A percentile compares a stretch with the other conserved stretches of the same genome.
phyloP scores from a whole-genome alignment of 1,140 invertebrate species.

The Aphelenchoides fujianensis region DNA sequence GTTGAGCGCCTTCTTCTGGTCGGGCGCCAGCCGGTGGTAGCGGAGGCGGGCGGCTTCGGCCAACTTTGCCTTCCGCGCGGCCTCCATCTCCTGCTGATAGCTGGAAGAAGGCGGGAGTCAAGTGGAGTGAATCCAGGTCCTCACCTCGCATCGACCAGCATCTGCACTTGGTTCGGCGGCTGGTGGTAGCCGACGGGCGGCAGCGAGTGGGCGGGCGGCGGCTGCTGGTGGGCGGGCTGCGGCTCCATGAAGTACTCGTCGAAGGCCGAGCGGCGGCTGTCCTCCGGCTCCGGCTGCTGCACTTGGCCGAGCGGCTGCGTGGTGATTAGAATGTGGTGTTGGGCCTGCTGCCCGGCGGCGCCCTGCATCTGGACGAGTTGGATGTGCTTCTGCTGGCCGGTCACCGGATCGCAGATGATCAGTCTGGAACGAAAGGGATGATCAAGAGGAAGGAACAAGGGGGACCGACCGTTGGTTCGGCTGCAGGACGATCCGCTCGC shows the following conservation, averaged over 20 bases:
- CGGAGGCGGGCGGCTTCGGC: slow-evolving; percentile 16
- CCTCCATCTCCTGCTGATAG: slow-evolving; percentile 36
- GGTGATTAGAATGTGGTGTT: slow-evolving; percentile 37
- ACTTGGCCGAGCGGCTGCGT: slow-evolving; percentile 27
- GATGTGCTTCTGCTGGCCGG: slow-evolving; percentile 9
- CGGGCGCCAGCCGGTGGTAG: slow-evolving; percentile 38
- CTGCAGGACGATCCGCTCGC: slow-evolving; percentile 12
- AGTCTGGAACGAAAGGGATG: too few species aligned
- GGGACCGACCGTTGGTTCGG: slow-evolving; percentile 7
- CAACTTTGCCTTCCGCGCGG: slow-evolving; percentile 30
- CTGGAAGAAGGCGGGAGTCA: slow-evolving; percentile 10
- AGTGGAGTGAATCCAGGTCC: not conserved
- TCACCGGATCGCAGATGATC: slow-evolving; percentile 2
- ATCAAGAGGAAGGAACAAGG: too few species aligned
- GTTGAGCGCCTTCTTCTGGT: slow-evolving; percentile 45
- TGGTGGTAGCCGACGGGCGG: not conserved
- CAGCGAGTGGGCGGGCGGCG: slow-evolving; percentile 9
- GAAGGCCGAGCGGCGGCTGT: slow-evolving; percentile 30
- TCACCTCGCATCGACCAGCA: not conserved
- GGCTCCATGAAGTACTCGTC: slow-evolving; percentile 41
- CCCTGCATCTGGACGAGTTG: not conserved
- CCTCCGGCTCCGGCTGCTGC: slow-evolving; percentile 25
- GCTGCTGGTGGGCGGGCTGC: slow-evolving; percentile 32
- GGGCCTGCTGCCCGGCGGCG: not conserved
- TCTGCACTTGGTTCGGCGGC: not conserved